These are phyloP conservation scores for Brachionus rotundiformis DNA, from an alignment of 1,140 invertebrate species.

Conservation along the genomic window DNA sequence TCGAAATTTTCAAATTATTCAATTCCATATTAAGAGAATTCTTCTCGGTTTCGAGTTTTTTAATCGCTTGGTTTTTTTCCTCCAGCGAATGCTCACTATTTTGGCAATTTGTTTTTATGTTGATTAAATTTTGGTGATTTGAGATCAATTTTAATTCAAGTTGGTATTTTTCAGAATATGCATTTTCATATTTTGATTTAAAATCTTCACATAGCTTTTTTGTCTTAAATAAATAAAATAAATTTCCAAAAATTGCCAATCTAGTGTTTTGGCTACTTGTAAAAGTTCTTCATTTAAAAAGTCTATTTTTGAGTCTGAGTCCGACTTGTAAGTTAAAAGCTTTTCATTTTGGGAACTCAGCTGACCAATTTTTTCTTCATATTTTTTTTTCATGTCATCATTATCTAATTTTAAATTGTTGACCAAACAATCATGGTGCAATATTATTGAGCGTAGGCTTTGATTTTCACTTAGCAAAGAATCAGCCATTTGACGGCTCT, in stretches of 20 bases:
- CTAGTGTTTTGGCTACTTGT: no score
- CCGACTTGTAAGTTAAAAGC: not conserved
- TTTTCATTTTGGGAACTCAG: not conserved
- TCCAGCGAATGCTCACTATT: not conserved
- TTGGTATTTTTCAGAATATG: not conserved
- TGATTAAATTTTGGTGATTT: not conserved
- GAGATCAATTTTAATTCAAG: not conserved
- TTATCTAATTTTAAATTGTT: not conserved
- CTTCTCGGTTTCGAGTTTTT: not conserved
- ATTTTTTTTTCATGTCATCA: not conserved
- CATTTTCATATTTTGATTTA: conserved; percentile 1
- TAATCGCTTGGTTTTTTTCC: not conserved
- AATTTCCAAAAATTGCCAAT: not conserved
- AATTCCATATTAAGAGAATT: not conserved
- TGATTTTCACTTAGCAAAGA: not conserved
- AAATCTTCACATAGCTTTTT: not conserved
- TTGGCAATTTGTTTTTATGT: conserved; percentile 21
- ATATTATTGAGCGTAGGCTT: not conserved
- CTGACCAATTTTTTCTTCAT: not conserved
- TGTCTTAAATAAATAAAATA: not conserved
- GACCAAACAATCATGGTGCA: not conserved
- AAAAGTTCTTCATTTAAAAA: not conserved
- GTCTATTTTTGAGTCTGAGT: not conserved
- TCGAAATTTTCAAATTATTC: conserved; percentile 15
- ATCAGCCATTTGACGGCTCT: not conserved